Conservation (phyloP, 2,888 invertebrate species). For the Acholoe squamosa region DNA sequence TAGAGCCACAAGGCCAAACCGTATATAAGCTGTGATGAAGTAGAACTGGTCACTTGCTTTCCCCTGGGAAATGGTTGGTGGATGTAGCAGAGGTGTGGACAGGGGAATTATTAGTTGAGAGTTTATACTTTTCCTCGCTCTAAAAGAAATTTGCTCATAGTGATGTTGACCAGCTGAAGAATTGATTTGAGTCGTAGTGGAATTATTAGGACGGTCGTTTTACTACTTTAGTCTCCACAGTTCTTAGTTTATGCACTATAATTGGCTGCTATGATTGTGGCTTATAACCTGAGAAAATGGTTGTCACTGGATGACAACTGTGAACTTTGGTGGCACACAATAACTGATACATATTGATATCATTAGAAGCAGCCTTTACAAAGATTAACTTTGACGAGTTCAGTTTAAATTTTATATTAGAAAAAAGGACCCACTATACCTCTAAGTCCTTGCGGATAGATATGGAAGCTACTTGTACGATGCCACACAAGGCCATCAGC, state of each 20-base stretch:
- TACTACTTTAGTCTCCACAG: neutral
- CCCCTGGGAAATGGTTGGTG: neutral
- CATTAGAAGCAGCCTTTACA: too few species aligned
- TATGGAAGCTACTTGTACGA: constrained; percentile 61
- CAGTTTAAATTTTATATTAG: too few species aligned
- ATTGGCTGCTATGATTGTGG: too few species aligned
- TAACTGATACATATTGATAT: too few species aligned
- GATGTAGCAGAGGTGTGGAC: neutral
- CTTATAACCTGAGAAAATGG: too few species aligned
- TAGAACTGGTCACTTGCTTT: neutral
- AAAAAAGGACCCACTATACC: neutral
- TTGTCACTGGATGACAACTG: too few species aligned
- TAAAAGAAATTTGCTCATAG: neutral
- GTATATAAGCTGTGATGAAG: constrained; percentile 4
- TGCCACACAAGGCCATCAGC: constrained; percentile 61
- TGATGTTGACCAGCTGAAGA: neutral
- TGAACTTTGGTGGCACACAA: too few species aligned
- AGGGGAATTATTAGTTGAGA: neutral
- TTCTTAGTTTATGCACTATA: too few species aligned
- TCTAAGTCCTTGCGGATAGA: neutral
- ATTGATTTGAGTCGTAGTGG: neutral
- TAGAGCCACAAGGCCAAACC: constrained; percentile 5
- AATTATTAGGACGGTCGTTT: neutral
- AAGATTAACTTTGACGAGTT: too few species aligned
- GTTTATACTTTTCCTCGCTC: neutral